Evolutionary conservation across 64 coral and sea anemone genomes (phyloP).

Genomic region (Stylophora pistillata): DNA sequence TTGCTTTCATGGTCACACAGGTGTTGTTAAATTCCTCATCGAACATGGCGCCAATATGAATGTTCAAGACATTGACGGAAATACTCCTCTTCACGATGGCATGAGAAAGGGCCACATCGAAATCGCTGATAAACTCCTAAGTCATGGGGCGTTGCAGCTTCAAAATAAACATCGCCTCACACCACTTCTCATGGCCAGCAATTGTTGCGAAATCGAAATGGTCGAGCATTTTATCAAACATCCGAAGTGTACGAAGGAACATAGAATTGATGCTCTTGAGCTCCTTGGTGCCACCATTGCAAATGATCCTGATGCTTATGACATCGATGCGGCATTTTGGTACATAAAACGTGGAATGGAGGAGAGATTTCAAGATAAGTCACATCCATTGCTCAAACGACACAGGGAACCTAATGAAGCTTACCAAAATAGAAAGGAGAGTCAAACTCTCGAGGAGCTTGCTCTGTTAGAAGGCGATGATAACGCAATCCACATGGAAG

Average conservation of each 20-base stretch:
- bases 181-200: constrained; percentile 69
- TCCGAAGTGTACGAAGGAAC: constrained; percentile 49
- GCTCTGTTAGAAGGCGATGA: constrained; percentile 28
- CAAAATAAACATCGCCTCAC: constrained; percentile 66
- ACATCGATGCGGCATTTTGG: constrained; percentile 56
- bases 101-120: constrained; percentile 64
- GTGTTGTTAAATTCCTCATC: constrained; percentile 65
- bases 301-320: constrained; percentile 63
- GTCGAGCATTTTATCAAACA: constrained; percentile 71
- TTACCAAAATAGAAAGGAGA: constrained; percentile 75
- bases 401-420: constrained; percentile 46
- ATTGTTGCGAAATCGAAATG: constrained; percentile 72
- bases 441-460: constrained; percentile 62
- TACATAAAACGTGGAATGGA: constrained; percentile 67
- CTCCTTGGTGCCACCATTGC: constrained; percentile 81
- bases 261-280: constrained; percentile 64
- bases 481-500: constrained; percentile 77
- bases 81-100: constrained; percentile 73
- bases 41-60: constrained; percentile 64
- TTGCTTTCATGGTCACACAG: constrained; percentile 73
- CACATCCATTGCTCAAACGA: constrained; percentile 27
- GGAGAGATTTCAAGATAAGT: constrained; percentile 31
- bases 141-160: constrained; percentile 28
- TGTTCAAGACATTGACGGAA: constrained; percentile 69
- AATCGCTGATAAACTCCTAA: constrained; percentile 60